phyloP scores from a whole-genome alignment of 2,888 invertebrate genomes.

The Aphelenchoides bicaudatus region DNA sequence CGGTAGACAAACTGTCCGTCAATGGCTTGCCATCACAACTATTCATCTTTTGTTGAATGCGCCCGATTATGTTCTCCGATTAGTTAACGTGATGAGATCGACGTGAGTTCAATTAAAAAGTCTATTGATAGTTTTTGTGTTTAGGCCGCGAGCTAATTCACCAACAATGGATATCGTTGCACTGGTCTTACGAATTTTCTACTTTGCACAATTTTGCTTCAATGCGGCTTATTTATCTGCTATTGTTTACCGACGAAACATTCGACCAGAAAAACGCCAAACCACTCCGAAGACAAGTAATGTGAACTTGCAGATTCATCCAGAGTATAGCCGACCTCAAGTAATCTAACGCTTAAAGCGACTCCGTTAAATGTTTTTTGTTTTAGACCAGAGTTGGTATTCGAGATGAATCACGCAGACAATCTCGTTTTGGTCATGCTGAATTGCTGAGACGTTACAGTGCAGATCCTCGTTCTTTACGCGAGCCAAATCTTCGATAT shows the following conservation, averaged over 20 bases:
- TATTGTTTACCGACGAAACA: conserved; percentile 30
- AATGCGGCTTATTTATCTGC: conserved; percentile 33
- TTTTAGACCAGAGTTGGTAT: conserved; percentile 13
- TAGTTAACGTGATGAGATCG: conserved; percentile 18
- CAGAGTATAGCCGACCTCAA: conserved; percentile 19
- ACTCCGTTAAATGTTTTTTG: background rate
- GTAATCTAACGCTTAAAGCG: background rate
- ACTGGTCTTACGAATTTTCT: conserved; percentile 26
- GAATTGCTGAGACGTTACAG: conserved; percentile 20
- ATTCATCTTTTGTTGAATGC: conserved; percentile 32
- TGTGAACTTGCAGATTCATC: conserved; percentile 13
- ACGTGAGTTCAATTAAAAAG: conserved; percentile 17
- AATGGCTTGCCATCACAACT: conserved; percentile 36
- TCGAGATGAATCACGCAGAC: background rate
- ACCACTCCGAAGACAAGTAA: conserved; percentile 21
- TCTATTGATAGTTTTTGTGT: conserved; percentile 6
- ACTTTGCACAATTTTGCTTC: conserved; percentile 36
- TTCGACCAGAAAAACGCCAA: conserved; percentile 22
- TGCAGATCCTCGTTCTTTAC: conserved; percentile 6
- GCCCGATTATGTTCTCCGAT: conserved; percentile 33
- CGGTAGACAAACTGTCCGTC: conserved; percentile 30
- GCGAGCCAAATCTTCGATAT: background rate
- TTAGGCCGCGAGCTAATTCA: conserved; percentile 15
- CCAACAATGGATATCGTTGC: conserved; percentile 30
- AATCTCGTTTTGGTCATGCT: conserved; percentile 3